Evolutionary conservation across 2,888 invertebrate species (phyloP).

Genomic region (Watsonalla binaria): DNA sequence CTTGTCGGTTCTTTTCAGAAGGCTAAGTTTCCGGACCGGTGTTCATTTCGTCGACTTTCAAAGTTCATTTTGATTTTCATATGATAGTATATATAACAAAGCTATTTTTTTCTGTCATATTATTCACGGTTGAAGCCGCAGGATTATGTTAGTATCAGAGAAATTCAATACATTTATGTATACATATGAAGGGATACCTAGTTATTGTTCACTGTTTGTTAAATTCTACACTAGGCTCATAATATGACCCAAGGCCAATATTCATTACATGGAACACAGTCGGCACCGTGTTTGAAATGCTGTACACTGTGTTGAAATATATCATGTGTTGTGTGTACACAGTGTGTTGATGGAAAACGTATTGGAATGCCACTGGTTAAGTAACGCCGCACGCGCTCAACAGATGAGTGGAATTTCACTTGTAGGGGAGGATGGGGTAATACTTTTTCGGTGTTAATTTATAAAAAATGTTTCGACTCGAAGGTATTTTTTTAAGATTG

Average conservation of each 20-base stretch:
- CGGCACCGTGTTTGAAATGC: not conserved
- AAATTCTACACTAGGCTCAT: not conserved
- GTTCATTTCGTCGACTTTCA: too few species aligned
- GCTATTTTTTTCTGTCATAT: too few species aligned
- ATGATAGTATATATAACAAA: too few species aligned
- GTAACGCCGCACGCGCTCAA: constrained; percentile 39
- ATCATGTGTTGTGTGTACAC: not conserved
- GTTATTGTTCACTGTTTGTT: not conserved
- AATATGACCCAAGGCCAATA: not conserved
- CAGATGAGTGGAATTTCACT: constrained; percentile 54
- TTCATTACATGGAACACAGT: not conserved
- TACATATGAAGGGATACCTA: not conserved
- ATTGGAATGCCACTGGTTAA: constrained; percentile 32
- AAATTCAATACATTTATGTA: too few species aligned
- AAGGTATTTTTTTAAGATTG: not conserved
- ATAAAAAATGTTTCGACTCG: not conserved
- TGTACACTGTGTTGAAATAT: not conserved
- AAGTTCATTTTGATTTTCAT: too few species aligned
- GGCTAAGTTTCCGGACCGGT: too few species aligned
- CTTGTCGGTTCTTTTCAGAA: too few species aligned
- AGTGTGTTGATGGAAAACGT: constrained; percentile 1
- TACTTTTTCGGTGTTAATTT: not conserved
- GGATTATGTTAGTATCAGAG: too few species aligned
- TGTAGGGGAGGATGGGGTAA: constrained; percentile 7
- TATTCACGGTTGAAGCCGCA: too few species aligned